These are phyloP conservation scores for Eupeodes latifasciatus DNA, from an alignment of 2,888 invertebrate genomes.

Conservation along the genomic window DNA sequence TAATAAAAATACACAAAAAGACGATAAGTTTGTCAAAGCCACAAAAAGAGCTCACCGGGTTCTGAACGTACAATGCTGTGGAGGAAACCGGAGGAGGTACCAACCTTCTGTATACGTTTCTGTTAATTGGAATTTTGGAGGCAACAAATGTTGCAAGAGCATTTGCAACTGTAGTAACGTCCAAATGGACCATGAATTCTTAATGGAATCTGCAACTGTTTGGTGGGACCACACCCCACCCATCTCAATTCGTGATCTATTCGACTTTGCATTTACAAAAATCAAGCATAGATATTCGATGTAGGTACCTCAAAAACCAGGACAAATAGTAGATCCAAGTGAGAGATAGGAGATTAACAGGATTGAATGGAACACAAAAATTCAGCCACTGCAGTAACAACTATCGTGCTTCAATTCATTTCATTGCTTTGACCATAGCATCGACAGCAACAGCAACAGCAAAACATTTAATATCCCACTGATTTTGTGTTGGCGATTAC, in stretches of 20 bases:
- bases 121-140: conserved; percentile 56
- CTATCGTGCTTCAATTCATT: conserved; percentile 29
- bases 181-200: conserved; percentile 64
- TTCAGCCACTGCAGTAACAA: not conserved
- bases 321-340: conserved; percentile 34
- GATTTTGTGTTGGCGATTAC: conserved; percentile 57
- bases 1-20: not conserved
- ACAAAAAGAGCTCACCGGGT: not conserved
- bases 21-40: conserved; percentile 44
- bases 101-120: conserved; percentile 18
- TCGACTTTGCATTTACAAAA: conserved; percentile 21
- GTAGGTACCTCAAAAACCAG: not conserved
- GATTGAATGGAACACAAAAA: not conserved
- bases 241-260: conserved; percentile 66
- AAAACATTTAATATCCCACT: conserved; percentile 45
- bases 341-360: conserved; percentile 16
- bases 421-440: not conserved
- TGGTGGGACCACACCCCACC: conserved; percentile 50
- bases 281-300: too few relatives aligned
- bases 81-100: not conserved
- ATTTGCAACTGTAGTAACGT: conserved; percentile 11
- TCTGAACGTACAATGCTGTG: not conserved
- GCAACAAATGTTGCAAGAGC: conserved; percentile 36
- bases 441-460: not conserved
- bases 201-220: conserved; percentile 10